Base-by-base conservation (phyloP, 1,140 invertebrate genomes). In the Drosophila erecta region DNA sequence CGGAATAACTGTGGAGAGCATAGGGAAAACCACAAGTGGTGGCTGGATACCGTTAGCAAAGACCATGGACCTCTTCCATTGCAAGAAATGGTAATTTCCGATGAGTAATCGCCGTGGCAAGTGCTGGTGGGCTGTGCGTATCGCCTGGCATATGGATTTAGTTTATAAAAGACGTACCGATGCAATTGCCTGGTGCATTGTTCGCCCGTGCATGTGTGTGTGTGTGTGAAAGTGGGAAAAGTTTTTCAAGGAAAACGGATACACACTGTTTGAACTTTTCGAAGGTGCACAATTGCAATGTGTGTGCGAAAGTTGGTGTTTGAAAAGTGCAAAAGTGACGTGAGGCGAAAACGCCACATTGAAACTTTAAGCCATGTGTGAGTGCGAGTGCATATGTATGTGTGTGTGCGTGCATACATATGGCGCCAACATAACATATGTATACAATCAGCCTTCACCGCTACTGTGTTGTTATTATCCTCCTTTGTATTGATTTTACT, bases 161-260 rank as follows among this genome's bases (percentile, higher is more conserved):
- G 61, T 76, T 66, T 30, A 30, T 30, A 20, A 62, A 67, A 70
- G 4, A 77, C 62, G 67, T 17, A 49, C 30, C 61, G 50, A 60
- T 86, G 83, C 79, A 86, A n/a, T 55, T 55, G 59, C 58, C 40
- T 73, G 55, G 12, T 89, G 79, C 83, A 87, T 22, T 53, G 59
- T 46, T 58, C 59, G 49, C 38, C 22, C 53, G 24, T 65, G 37
- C 60, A 14, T 54, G 46, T 70, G 41, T 65, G 20, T 54, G 41
- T 38, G 53, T 69, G 46, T 67, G 46, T 67, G 46, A 70, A 62
- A 66, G 74, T 69, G 64, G 41, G 58, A 79, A 87, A 86, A 78
- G 74, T 83, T 84, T 78, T 84, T 80, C 79, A 89, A 89, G 84
- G 84, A 89, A 84, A 89, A 89, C 80, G 85, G 84, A 89, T 89